These are phyloP conservation scores for Campoletis raptor DNA, from an alignment of 2,888 invertebrate species.

Conservation along the genomic window DNA sequence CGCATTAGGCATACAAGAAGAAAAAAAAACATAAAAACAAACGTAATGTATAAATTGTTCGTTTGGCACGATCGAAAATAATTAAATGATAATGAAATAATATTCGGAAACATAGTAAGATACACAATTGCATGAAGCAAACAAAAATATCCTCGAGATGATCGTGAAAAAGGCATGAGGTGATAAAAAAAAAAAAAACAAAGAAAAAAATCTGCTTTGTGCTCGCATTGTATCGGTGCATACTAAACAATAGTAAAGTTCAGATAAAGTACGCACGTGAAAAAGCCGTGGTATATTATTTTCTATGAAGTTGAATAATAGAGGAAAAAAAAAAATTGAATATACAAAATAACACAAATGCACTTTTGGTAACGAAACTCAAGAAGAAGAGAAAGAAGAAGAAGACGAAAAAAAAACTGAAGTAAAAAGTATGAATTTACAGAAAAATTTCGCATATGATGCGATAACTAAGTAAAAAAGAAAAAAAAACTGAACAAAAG, in stretches of 20 bases:
- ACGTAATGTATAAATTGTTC: slow-evolving; percentile 8
- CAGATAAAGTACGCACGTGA: slow-evolving; percentile 73
- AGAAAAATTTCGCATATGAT: slow-evolving; percentile 78
- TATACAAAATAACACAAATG: slow-evolving; percentile 17
- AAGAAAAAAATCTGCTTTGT: slow-evolving; percentile 30
- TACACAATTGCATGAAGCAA: slow-evolving; percentile 46
- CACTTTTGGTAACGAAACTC: slow-evolving; percentile 66
- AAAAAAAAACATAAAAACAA: slow-evolving; percentile 11
- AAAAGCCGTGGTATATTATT: slow-evolving; percentile 73
- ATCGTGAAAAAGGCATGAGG: background rate
- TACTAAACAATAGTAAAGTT: slow-evolving; percentile 74
- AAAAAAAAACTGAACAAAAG: background rate
- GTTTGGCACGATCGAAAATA: slow-evolving; percentile 40
- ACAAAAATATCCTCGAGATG: slow-evolving; percentile 22
- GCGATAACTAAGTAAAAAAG: slow-evolving; percentile 61
- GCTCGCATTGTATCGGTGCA: slow-evolving; percentile 34
- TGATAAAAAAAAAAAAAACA: slow-evolving; percentile 29
- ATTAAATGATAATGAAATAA: slow-evolving; percentile 74
- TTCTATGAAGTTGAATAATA: slow-evolving; percentile 73
- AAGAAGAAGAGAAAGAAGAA: slow-evolving; percentile 43
- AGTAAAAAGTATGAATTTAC: slow-evolving; percentile 51
- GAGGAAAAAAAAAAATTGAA: background rate
- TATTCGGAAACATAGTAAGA: slow-evolving; percentile 79
- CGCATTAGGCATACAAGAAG: slow-evolving; percentile 14
- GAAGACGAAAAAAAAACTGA: slow-evolving; percentile 7